These are phyloP conservation scores for Synodontis membranacea DNA, from an alignment of 2,113 vertebrate genomes.

Conservation along the genomic window DNA sequence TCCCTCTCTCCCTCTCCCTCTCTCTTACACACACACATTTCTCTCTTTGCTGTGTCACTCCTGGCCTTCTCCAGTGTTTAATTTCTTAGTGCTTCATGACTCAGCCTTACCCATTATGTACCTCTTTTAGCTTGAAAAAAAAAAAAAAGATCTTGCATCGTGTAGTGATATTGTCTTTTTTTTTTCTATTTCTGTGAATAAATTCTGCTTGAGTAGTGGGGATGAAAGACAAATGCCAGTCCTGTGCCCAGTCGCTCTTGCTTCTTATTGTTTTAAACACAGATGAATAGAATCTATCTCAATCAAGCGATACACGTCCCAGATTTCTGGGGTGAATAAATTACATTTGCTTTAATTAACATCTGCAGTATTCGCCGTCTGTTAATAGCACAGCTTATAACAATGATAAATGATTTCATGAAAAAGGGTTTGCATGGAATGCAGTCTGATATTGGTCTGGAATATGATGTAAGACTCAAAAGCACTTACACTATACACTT, in stretches of 20 bases:
- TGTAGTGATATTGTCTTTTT: neutral
- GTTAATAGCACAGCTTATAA: neutral
- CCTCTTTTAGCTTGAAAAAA: neutral
- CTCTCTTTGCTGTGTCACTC: neutral
- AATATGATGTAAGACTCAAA: too few species aligned
- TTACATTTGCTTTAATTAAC: neutral
- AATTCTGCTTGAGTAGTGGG: neutral
- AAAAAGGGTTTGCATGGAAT: neutral
- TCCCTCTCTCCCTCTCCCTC: conserved; percentile 6
- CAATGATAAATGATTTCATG: neutral
- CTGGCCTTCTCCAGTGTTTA: neutral
- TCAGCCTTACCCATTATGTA: neutral
- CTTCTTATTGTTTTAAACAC: neutral
- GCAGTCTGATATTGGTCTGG: neutral
- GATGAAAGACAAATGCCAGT: neutral
- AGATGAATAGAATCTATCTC: neutral
- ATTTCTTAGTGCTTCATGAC: conserved; percentile 10
- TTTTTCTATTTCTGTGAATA: neutral
- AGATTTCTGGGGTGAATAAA: neutral
- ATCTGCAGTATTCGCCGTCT: neutral
- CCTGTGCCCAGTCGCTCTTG: neutral
- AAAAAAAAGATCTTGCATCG: neutral
- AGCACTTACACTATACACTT: too few species aligned
- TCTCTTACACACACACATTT: neutral
- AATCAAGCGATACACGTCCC: neutral